Conservation (phyloP, 2,797 vertebrate genomes). For the Micrastur ruficollis region DNA sequence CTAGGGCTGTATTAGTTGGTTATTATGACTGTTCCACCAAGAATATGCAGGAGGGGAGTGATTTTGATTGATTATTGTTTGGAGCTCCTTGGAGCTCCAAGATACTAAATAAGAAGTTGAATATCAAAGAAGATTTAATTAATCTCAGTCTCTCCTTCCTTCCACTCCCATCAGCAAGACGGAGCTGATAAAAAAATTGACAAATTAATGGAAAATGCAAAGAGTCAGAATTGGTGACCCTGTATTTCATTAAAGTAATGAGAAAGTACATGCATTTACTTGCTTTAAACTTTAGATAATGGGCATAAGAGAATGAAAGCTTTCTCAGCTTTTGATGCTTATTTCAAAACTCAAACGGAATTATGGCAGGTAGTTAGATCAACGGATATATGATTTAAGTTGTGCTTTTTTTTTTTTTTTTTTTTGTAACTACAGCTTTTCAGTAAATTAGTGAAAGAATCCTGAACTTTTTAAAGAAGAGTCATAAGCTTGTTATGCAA, state of each 20-base stretch:
- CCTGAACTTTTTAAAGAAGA: neutral
- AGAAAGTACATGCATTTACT: neutral
- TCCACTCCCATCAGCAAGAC: neutral
- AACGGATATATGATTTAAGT: neutral
- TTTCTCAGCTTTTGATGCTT: neutral
- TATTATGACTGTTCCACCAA: neutral
- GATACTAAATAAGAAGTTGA: neutral
- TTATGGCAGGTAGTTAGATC: neutral
- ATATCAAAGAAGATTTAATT: slow-evolving; percentile 3
- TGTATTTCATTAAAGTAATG: neutral
- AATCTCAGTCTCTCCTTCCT: neutral
- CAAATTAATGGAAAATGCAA: neutral
- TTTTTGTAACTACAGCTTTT: neutral
- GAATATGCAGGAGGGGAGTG: neutral
- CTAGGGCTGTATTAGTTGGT: neutral
- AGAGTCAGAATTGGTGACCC: neutral
- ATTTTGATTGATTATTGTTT: neutral
- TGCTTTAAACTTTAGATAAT: slow-evolving; percentile 11
- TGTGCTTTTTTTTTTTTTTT: neutral
- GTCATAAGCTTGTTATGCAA: neutral
- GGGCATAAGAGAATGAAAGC: neutral
- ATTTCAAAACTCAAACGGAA: neutral
- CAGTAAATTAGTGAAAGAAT: neutral
- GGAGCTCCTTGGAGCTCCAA: neutral
- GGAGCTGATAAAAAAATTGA: neutral